Conservation (phyloP, 2,888 invertebrate species). For the Phalera bucephala region DNA sequence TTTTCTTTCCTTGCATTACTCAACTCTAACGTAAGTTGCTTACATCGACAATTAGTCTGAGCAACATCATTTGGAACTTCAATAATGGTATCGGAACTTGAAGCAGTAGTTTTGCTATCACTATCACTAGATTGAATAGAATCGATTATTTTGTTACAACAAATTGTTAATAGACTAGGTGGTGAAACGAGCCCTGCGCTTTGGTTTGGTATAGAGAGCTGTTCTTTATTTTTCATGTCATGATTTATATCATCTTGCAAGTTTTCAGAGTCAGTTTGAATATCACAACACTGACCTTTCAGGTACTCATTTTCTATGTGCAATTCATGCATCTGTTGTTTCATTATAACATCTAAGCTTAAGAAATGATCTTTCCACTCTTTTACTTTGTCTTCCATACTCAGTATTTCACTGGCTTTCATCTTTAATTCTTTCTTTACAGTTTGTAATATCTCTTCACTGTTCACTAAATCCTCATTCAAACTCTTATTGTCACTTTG, state of each 20-base stretch:
- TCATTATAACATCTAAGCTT: conserved; percentile 41
- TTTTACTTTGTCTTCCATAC: conserved; percentile 46
- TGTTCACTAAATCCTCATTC: conserved; percentile 36
- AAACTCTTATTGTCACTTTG: conserved; percentile 36
- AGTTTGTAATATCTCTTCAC: conserved; percentile 40
- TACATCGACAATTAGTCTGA: conserved; percentile 37
- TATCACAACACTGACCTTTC: conserved; percentile 22
- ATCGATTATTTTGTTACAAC: conserved; percentile 57
- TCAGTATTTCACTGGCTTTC: conserved; percentile 49
- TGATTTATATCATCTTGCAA: conserved; percentile 11
- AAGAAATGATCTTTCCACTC: conserved; percentile 51
- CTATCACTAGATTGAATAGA: conserved; percentile 42
- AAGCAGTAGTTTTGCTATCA: conserved; percentile 30
- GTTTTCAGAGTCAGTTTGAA: conserved; percentile 13
- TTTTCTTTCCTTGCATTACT: conserved; percentile 42
- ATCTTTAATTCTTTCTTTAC: conserved; percentile 46
- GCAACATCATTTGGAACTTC: conserved; percentile 15
- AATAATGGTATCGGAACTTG: conserved; percentile 28
- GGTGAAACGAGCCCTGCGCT: conserved; percentile 40
- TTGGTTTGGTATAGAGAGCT: conserved; percentile 6
- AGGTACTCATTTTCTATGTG: conserved; percentile 50
- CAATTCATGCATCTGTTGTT: conserved; percentile 46
- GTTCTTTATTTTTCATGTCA: conserved; percentile 3
- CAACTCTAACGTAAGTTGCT: conserved; percentile 33
- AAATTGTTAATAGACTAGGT: conserved; percentile 60